Conservation (phyloP, 2,888 invertebrate species). For the Drosophila seclusa region DNA sequence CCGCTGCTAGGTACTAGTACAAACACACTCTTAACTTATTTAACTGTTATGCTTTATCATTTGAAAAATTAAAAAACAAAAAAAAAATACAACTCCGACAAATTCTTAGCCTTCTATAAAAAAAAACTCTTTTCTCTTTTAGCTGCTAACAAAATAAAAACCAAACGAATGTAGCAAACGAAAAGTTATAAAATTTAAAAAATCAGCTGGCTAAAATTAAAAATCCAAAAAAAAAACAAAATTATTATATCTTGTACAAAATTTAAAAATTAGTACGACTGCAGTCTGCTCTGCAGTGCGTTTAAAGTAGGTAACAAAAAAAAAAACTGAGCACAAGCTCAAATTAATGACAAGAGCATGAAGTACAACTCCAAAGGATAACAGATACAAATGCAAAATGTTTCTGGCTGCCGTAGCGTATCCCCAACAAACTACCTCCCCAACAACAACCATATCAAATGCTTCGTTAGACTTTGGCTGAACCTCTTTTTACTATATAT, state of each 20-base stretch:
- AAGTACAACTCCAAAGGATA: slow-evolving; percentile 55
- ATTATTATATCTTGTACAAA: slow-evolving; percentile 66
- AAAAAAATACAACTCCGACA: slow-evolving; percentile 44
- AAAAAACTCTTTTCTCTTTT: slow-evolving; percentile 68
- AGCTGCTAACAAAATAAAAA: slow-evolving; percentile 60
- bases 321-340: slow-evolving; percentile 37
- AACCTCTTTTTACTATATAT: slow-evolving; percentile 53
- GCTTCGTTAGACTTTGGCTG: slow-evolving; percentile 76
- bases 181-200: slow-evolving; percentile 50
- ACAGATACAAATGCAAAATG: slow-evolving; percentile 32
- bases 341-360: slow-evolving; percentile 57
- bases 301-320: slow-evolving; percentile 70
- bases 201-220: slow-evolving; percentile 49
- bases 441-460: slow-evolving; percentile 34
- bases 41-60: slow-evolving; percentile 56
- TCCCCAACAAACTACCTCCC: slow-evolving; percentile 19
- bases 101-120: slow-evolving; percentile 54
- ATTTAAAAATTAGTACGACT: slow-evolving; percentile 46
- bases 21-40: slow-evolving; percentile 40
- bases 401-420: slow-evolving; percentile 48
- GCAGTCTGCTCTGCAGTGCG: slow-evolving; percentile 49
- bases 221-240: slow-evolving; percentile 43
- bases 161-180: slow-evolving; percentile 56
- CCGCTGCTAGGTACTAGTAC: slow-evolving; percentile 95
- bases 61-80: slow-evolving; percentile 38